Evolutionary conservation across 2,113 vertebrate species (phyloP).

Genomic region (Macrotis lagotis): DNA sequence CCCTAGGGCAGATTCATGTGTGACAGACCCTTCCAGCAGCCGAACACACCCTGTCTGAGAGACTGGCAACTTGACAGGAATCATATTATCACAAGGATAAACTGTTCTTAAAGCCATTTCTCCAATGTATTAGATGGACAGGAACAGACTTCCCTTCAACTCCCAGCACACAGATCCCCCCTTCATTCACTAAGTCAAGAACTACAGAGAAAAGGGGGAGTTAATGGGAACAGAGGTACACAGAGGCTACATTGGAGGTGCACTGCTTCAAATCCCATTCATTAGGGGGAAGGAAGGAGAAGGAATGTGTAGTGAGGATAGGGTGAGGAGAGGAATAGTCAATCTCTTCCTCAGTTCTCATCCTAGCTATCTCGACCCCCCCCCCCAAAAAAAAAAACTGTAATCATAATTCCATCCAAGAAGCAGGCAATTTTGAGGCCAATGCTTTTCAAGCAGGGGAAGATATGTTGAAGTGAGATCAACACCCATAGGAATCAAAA

Average conservation of each 20-base stretch:
- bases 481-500: not conserved
- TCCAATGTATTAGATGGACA: not conserved
- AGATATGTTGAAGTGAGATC: not conserved
- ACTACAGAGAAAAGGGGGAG: not conserved
- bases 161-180: not conserved
- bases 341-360: not conserved
- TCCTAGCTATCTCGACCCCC: not conserved
- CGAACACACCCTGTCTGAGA: not conserved
- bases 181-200: slow-evolving; percentile 20
- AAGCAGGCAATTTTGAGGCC: not conserved
- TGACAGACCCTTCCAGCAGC: not conserved
- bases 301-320: not conserved
- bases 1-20: not conserved
- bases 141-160: not conserved
- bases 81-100: slow-evolving; percentile 2
- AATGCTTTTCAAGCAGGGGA: not conserved
- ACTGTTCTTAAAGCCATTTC: slow-evolving; percentile 21
- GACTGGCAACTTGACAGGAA: not conserved
- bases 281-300: not conserved
- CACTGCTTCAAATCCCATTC: not conserved
- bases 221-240: not conserved
- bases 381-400: not conserved
- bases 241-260: not conserved
- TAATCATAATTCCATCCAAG: slow-evolving; percentile 1
- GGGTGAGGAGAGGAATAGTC: not conserved